Percentiles rank a stretch among this genome's conserved stretches.
Evolutionary conservation across 2,888 invertebrate genomes (phyloP).

Genomic region (Creontiades dilutus): DNA sequence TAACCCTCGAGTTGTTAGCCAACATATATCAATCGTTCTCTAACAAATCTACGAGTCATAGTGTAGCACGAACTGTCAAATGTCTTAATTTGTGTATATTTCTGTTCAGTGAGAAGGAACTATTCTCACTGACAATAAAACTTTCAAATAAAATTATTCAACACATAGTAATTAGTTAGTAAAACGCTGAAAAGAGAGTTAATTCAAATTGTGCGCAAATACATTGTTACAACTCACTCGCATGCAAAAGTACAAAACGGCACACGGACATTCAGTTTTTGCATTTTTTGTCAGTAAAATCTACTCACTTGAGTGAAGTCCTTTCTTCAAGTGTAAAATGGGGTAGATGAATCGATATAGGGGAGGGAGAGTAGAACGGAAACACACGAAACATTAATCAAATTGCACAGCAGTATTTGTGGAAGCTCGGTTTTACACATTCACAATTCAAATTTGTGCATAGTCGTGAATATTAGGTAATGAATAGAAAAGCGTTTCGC

Average conservation of each 20-base stretch:
- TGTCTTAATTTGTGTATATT: too few species aligned
- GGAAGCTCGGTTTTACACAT: too few species aligned
- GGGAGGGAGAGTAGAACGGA: neutral
- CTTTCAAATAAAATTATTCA: neutral
- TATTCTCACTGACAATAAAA: too few species aligned
- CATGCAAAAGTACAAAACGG: neutral
- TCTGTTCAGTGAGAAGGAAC: too few species aligned
- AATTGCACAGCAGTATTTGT: neutral
- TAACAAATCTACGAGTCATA: too few species aligned
- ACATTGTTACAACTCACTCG: constrained; percentile 53
- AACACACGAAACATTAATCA: neutral
- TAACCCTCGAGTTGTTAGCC: too few species aligned
- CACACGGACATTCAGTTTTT: constrained; percentile 40
- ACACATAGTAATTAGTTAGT: neutral
- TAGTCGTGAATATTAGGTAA: too few species aligned
- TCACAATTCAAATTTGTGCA: neutral
- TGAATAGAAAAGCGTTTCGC: too few species aligned
- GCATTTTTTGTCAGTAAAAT: neutral
- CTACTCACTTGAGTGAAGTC: neutral
- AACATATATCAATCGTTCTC: too few species aligned
- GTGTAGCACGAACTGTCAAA: too few species aligned
- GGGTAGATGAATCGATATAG: constrained; percentile 51
- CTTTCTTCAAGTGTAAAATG: constrained; percentile 25
- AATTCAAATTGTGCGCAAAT: neutral
- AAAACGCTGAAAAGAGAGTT: neutral